Conservation (phyloP, 1,140 invertebrate species). For the Danaus melanippus region DNA sequence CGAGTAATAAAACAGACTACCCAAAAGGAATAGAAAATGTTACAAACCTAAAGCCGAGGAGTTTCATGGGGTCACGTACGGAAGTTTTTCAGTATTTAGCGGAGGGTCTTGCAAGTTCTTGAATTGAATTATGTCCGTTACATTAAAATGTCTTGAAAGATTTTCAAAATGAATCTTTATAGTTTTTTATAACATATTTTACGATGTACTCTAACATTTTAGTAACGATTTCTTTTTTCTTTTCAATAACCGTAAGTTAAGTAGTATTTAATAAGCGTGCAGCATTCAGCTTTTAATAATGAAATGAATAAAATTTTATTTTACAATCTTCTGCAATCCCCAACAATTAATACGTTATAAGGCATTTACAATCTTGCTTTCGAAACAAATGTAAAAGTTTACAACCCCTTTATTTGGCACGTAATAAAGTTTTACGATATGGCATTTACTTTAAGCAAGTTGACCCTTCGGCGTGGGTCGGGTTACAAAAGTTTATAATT, state of each 20-base stretch:
- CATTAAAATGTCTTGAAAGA: no score
- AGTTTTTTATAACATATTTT: no score
- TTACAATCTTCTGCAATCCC: no score
- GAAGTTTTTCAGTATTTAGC: conserved; percentile 57
- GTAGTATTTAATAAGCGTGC: no score
- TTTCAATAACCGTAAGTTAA: no score
- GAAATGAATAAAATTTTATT: no score
- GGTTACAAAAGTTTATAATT: conserved; percentile 66
- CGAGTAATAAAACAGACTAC: conserved; percentile 40
- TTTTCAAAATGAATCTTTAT: no score
- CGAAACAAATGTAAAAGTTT: conserved; percentile 49
- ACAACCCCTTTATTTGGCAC: conserved; percentile 67
- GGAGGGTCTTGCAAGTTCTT: conserved; percentile 29
- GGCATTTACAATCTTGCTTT: conserved; percentile 38
- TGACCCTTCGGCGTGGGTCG: conserved; percentile 45
- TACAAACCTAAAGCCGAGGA: conserved; percentile 35
- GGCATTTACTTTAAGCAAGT: conserved; percentile 62
- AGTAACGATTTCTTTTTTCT: no score
- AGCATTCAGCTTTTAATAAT: no score
- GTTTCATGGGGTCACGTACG: conserved; percentile 52
- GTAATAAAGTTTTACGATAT: conserved; percentile 65
- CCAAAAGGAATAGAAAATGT: conserved; percentile 30
- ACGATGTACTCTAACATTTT: no score
- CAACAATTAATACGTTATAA: conserved; percentile 30
- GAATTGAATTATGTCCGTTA: conserved; percentile 36